A percentile compares a stretch with the other conserved stretches of the same genome.
phyloP scores from a whole-genome alignment of 2,113 vertebrate genomes.

The Phyllostomus hastatus region DNA sequence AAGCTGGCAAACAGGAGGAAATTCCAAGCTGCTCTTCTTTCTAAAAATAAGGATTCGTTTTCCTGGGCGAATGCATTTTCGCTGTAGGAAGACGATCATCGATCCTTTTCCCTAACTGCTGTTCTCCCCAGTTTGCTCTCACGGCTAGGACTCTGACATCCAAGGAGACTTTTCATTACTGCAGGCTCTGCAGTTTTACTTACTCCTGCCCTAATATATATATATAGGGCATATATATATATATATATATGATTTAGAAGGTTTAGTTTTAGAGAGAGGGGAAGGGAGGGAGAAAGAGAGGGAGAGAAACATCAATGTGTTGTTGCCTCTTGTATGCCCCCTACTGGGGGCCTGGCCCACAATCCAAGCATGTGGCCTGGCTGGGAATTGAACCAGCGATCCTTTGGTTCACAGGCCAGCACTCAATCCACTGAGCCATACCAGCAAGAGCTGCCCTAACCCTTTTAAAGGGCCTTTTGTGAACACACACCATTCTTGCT shows the following conservation, averaged over 20 bases:
- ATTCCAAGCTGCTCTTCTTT: background rate
- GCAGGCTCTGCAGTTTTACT: background rate
- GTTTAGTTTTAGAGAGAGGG: no score
- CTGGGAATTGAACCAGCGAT: no score
- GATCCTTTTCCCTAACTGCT: background rate
- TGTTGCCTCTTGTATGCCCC: no score
- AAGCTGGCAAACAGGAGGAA: background rate
- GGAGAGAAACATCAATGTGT: no score
- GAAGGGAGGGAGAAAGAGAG: no score
- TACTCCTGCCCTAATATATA: background rate
- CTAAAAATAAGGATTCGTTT: slow-evolving; percentile 4
- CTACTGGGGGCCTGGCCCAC: no score
- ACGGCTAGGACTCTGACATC: background rate
- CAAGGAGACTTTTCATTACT: background rate
- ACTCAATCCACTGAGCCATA: no score
- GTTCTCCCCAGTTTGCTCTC: background rate
- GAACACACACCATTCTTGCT: background rate
- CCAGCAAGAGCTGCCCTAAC: no score
- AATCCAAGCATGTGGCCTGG: no score
- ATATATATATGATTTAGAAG: no score
- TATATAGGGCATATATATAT: no score
- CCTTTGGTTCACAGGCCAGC: no score
- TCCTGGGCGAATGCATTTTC: background rate
- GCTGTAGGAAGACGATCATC: background rate
- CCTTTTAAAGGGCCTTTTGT: background rate